Base-by-base conservation (phyloP, 2,113 vertebrate species). In the Sander lucioperca region DNA sequence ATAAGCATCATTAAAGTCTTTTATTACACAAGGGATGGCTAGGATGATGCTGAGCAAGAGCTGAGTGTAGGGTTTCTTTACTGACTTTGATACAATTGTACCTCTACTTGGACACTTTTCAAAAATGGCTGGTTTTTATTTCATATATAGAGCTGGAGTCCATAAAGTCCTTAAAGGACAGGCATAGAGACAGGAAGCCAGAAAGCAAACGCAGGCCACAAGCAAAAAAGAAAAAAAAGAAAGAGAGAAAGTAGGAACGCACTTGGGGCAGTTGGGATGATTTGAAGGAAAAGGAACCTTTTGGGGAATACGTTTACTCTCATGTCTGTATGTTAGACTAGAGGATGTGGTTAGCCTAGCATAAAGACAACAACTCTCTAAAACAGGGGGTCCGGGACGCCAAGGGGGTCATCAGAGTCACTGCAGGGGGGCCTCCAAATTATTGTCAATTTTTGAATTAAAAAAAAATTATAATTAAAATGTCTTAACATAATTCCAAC, bases 1-100 rank as follows among this genome's bases (percentile, higher is more conserved):
- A 63, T 76, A 76, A 74, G 75, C 53, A 51, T 53, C 45, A 77
- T 61, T 66, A 54, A n/a, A 27, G 18, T 65, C n/a, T 71, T 77
- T 53, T 59, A 66, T 58, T 65, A 64, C 54, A 45, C 43, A 27
- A n/a, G 30, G 56, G 57, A 36, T n/a, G 39, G 36, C 47, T 33
- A 56, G 39, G 62, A 67, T 43, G 54, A 61, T 67, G 53, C 73
- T 45, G 62, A 65, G 23, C 57, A 63, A 56, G 36, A 71, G 67
- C 58, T 71, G 48, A 77, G 33, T 45, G 59, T 27, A 43, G n/a
- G 53, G 1, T 68, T 68, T 61, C 56, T 73, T 67, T 27, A 69
- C 30, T 10, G 54, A 68, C 64, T 54, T 54, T 70, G 21, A 69
- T 56, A 47, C 18, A 64, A 63, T 77, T 64, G 25, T 43, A 77